Conservation (phyloP, 2,797 vertebrate genomes). For the Stomatorhinus walkeri region DNA sequence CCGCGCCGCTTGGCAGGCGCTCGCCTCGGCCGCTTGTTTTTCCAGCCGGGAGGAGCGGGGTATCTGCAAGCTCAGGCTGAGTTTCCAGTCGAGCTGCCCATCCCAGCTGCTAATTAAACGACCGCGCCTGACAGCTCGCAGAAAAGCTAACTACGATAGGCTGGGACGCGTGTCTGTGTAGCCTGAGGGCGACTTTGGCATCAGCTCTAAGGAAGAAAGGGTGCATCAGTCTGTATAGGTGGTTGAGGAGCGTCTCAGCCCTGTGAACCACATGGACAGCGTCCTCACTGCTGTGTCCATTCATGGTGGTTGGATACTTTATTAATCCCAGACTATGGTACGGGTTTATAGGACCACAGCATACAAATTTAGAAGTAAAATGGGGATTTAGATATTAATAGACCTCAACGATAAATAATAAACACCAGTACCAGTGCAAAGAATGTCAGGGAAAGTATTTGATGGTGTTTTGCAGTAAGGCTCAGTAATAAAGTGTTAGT, state of each 20-base stretch:
- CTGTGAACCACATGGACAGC: background rate
- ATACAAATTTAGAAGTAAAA: background rate
- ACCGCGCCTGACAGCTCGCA: background rate
- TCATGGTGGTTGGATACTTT: background rate
- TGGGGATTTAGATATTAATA: background rate
- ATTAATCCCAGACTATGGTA: background rate
- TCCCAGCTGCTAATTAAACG: background rate
- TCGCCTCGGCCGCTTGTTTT: background rate
- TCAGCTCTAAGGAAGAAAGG: background rate
- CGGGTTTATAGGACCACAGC: background rate
- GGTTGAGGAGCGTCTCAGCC: background rate
- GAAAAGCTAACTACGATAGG: background rate
- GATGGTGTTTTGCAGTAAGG: background rate
- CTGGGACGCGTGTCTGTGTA: background rate
- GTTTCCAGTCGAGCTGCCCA: background rate
- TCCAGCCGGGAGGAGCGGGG: background rate
- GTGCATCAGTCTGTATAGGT: background rate
- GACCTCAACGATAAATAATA: background rate
- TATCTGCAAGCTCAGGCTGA: background rate
- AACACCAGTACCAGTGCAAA: background rate
- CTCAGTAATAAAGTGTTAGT: background rate
- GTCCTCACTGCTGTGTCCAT: background rate
- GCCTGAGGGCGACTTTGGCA: background rate
- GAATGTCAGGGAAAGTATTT: background rate
- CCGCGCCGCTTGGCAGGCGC: background rate